Conservation (phyloP, 2,888 invertebrate species). For the Stenotaenia linearis region DNA sequence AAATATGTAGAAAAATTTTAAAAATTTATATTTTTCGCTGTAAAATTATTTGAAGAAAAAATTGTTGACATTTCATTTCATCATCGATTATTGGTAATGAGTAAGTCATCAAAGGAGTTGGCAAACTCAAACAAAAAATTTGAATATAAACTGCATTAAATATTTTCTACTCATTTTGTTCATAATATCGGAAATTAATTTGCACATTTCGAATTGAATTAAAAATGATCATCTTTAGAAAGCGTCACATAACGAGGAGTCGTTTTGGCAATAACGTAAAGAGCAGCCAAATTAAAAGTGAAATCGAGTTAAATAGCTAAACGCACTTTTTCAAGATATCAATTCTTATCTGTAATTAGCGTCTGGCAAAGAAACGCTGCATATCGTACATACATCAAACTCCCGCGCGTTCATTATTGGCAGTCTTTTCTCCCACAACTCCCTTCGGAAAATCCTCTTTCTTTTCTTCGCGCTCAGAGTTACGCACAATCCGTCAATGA, state of each 20-base stretch:
- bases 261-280: too few species aligned
- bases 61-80: background rate
- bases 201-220: too few species aligned
- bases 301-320: background rate
- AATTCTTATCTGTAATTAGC: background rate
- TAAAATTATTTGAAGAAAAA: background rate
- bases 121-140: too few species aligned
- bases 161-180: too few species aligned
- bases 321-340: background rate
- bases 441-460: background rate
- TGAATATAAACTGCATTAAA: too few species aligned
- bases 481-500: slow-evolving; percentile 9
- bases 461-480: background rate
- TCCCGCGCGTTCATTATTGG: background rate
- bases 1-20: too few species aligned
- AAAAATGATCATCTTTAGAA: too few species aligned
- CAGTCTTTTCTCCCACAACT: background rate
- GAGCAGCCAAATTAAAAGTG: background rate
- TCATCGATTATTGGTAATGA: background rate
- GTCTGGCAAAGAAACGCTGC: background rate
- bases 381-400: background rate
- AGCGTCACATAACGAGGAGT: too few species aligned
- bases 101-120: too few species aligned
- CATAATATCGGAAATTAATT: too few species aligned
- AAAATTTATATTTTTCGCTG: too few species aligned